phyloP scores from a whole-genome alignment of 92 coral and sea anemone species.

The Diadumene lineata region DNA sequence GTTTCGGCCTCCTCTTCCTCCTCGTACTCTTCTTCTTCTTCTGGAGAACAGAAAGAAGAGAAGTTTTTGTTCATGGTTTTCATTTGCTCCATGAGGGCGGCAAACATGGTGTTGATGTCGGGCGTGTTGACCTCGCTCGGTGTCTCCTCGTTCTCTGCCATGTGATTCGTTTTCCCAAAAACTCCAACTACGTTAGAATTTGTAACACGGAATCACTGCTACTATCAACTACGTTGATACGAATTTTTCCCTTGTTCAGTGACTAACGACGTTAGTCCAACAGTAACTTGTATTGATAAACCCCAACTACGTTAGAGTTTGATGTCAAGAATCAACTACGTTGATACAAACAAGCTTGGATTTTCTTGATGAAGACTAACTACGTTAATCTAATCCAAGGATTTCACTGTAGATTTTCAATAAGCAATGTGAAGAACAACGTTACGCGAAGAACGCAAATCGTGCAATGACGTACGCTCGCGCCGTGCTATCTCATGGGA shows the following conservation, averaged over 20 bases:
- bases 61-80: neutral
- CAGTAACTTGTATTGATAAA: no score
- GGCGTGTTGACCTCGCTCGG: neutral
- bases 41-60: neutral
- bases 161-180: no score
- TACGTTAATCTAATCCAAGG: constrained; percentile 2
- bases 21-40: neutral
- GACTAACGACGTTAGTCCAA: no score
- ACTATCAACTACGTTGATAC: neutral
- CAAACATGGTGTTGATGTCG: neutral
- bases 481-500: constrained; percentile 57
- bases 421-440: neutral
- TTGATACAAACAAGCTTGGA: neutral
- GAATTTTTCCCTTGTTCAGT: no score
- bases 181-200: no score
- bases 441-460: neutral
- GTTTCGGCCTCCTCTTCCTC: neutral
- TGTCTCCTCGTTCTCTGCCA: neutral
- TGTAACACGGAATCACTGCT: no score
- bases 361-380: neutral
- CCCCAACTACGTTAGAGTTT: constrained; percentile 5
- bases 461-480: constrained; percentile 48
- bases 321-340: constrained; percentile 1
- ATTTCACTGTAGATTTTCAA: neutral
- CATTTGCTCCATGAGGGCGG: constrained; percentile 1